Conservation (phyloP, 2,113 vertebrate genomes). For the Gavia stellata region DNA sequence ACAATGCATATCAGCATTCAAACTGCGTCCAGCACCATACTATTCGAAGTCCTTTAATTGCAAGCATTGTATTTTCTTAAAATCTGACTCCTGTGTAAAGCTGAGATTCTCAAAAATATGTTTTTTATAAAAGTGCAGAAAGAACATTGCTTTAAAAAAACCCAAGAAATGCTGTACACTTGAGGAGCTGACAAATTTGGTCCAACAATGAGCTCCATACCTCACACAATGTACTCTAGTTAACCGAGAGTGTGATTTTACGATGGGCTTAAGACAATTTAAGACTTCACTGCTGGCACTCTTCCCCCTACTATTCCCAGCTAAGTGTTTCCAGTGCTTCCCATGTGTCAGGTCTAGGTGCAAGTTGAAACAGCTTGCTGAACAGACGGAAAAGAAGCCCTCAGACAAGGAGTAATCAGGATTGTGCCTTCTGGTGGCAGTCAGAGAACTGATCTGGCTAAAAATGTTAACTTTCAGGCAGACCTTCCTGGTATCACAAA, state of each 20-base stretch:
- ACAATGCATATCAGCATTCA: not conserved
- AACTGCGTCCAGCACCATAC: not conserved
- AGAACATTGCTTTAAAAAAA: not conserved
- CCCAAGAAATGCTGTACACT: not conserved
- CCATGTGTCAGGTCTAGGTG: not conserved
- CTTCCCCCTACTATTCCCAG: not conserved
- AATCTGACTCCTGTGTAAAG: not conserved
- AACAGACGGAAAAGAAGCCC: not conserved
- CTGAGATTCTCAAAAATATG: not conserved
- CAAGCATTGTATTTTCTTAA: not conserved
- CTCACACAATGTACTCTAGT: not conserved
- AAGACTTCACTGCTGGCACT: not conserved
- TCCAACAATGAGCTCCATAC: not conserved
- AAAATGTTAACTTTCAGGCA: not conserved
- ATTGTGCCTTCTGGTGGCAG: not conserved
- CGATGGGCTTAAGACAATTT: slow-evolving; percentile 21
- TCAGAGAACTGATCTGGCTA: not conserved
- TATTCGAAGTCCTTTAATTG: not conserved
- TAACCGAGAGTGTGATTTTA: slow-evolving; percentile 32
- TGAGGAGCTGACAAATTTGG: not conserved
- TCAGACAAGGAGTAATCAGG: not conserved
- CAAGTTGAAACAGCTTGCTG: not conserved
- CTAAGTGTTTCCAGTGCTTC: slow-evolving; percentile 27
- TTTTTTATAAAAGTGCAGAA: not conserved
- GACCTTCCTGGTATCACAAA: not conserved